phyloP scores from a whole-genome alignment of 2,888 invertebrate species.

The Macrosiphum euphorbiae region DNA sequence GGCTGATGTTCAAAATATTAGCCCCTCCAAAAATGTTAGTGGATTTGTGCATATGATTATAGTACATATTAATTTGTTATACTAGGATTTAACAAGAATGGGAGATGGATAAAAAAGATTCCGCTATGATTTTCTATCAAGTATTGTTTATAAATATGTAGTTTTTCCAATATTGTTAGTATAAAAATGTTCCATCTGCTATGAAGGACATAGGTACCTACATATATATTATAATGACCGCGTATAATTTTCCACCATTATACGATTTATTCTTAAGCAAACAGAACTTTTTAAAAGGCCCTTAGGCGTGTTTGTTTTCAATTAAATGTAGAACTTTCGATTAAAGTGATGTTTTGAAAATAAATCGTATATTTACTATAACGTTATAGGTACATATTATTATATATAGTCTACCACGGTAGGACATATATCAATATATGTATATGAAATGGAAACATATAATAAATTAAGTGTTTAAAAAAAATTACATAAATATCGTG shows the following conservation, averaged over 20 bases:
- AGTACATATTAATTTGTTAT: background rate
- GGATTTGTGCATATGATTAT: too few species aligned
- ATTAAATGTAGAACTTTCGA: constrained; percentile 35
- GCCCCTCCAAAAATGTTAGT: too few species aligned
- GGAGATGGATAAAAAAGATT: background rate
- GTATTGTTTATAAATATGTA: background rate
- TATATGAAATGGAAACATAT: constrained; percentile 1
- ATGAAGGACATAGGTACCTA: background rate
- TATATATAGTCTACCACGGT: background rate
- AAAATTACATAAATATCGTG: background rate
- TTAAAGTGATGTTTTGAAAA: background rate
- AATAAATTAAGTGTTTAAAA: background rate
- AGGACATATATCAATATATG: background rate
- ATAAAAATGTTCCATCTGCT: background rate
- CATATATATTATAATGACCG: background rate
- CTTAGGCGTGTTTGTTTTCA: constrained; percentile 43
- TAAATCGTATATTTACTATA: background rate
- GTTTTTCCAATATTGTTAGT: background rate
- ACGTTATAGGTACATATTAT: background rate
- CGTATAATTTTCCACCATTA: background rate
- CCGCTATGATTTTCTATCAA: background rate
- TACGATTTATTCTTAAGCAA: constrained; percentile 25
- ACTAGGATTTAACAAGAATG: background rate
- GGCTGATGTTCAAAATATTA: too few species aligned
- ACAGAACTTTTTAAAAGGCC: background rate